Evolutionary conservation across 2,797 vertebrate genomes (phyloP).

Genomic region (Chelon auratus): DNA sequence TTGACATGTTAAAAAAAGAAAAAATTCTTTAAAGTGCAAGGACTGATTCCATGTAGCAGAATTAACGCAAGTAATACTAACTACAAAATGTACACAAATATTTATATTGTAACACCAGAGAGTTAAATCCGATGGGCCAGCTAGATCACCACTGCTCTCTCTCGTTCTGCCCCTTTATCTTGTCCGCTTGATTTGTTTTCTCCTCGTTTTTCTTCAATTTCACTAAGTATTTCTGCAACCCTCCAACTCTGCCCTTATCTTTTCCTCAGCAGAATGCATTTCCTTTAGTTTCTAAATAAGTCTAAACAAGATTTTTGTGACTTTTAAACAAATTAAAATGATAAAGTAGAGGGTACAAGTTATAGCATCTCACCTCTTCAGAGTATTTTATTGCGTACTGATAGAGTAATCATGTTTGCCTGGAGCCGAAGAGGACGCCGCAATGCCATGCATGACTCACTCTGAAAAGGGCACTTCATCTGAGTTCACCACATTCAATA

Average conservation of each 20-base stretch:
- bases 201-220: too few relatives aligned
- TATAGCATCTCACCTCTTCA: neutral
- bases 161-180: neutral
- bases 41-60: too few relatives aligned
- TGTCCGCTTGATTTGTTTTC: too few relatives aligned
- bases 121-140: neutral
- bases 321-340: neutral
- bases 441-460: slow-evolving; percentile 54
- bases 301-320: neutral
- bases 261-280: too few relatives aligned
- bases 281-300: neutral
- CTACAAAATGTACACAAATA: too few relatives aligned
- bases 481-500: slow-evolving; percentile 58
- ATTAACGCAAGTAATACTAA: too few relatives aligned
- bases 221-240: too few relatives aligned
- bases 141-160: neutral
- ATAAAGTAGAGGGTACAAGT: neutral
- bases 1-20: too few relatives aligned
- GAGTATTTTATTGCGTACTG: slow-evolving; percentile 27
- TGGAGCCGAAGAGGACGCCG: slow-evolving; percentile 39
- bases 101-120: too few relatives aligned
- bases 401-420: slow-evolving; percentile 47
- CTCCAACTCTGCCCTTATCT: too few relatives aligned
- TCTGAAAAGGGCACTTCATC: slow-evolving; percentile 63
- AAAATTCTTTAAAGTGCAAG: too few relatives aligned